These are phyloP conservation scores for Tragelaphus scriptus DNA, from an alignment of 2,113 vertebrate species.

Conservation along the genomic window DNA sequence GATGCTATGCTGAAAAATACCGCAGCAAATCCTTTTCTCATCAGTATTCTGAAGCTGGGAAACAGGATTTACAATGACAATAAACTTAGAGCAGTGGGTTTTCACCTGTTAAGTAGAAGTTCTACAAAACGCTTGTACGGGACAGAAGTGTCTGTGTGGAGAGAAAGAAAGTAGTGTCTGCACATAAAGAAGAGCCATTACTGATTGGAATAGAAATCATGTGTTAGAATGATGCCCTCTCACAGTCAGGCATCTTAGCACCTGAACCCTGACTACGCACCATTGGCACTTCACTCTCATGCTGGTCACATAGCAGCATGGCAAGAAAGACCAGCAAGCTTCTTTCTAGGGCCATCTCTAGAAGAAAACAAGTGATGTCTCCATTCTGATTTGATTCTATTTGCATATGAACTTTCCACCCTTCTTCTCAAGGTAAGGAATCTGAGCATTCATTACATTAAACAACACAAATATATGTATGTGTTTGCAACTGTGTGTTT, in stretches of 20 bases:
- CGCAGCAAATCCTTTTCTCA: not conserved
- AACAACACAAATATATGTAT: not conserved
- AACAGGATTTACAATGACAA: not conserved
- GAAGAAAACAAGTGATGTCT: not conserved
- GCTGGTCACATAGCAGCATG: not conserved
- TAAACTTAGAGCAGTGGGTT: not conserved
- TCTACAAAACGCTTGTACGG: not conserved
- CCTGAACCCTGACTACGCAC: not conserved
- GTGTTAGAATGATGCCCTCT: not conserved
- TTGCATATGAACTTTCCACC: not conserved
- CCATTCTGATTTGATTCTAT: not conserved
- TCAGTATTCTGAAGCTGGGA: not conserved
- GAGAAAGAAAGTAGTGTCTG: not conserved
- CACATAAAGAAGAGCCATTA: not conserved
- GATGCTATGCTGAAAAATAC: not conserved
- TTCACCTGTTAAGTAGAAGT: not conserved
- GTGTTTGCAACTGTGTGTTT: not conserved
- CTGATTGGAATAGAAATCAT: not conserved
- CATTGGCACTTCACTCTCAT: fast-evolving
- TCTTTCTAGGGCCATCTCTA: not conserved
- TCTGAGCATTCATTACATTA: not conserved
- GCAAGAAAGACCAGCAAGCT: not conserved
- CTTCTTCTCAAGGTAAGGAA: not conserved
- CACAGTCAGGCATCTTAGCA: not conserved
- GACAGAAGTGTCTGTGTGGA: not conserved